Evolutionary conservation across 2,888 invertebrate species (phyloP).

Genomic region (Melitaea athalia): DNA sequence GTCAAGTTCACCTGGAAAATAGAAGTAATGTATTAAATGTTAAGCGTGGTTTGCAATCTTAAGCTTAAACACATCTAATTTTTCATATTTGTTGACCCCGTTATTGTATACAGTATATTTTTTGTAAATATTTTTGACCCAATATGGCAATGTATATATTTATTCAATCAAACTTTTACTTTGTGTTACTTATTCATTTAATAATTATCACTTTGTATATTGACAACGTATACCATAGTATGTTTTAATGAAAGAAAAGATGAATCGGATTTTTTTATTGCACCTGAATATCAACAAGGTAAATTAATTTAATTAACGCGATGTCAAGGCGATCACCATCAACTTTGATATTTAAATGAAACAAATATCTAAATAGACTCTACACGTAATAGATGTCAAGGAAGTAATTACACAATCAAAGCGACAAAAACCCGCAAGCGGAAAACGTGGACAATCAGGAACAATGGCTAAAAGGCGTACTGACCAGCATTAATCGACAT

Average conservation of each 20-base stretch:
- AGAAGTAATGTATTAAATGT: neutral
- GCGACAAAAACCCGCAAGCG: conserved; percentile 63
- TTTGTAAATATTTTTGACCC: too few species aligned
- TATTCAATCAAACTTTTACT: too few species aligned
- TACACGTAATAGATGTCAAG: conserved; percentile 51
- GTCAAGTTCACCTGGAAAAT: conserved; percentile 88
- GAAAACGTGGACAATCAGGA: conserved; percentile 63
- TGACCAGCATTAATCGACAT: conserved; percentile 41
- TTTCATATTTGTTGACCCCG: too few species aligned
- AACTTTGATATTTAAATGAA: conserved; percentile 6
- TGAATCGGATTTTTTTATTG: neutral
- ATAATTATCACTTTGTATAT: too few species aligned
- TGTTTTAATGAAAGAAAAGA: neutral
- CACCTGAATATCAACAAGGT: neutral
- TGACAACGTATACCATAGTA: neutral
- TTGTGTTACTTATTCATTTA: too few species aligned
- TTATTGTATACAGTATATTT: too few species aligned
- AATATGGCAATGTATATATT: too few species aligned
- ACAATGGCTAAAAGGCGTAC: conserved; percentile 51
- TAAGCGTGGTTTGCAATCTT: too few species aligned
- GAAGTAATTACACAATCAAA: conserved; percentile 71
- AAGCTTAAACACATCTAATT: too few species aligned
- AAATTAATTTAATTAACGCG: neutral
- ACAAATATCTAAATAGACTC: conserved; percentile 2
- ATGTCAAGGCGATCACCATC: conserved; percentile 2